phyloP scores from a whole-genome alignment of 2,113 vertebrate species.

The Excalfactoria chinensis region DNA sequence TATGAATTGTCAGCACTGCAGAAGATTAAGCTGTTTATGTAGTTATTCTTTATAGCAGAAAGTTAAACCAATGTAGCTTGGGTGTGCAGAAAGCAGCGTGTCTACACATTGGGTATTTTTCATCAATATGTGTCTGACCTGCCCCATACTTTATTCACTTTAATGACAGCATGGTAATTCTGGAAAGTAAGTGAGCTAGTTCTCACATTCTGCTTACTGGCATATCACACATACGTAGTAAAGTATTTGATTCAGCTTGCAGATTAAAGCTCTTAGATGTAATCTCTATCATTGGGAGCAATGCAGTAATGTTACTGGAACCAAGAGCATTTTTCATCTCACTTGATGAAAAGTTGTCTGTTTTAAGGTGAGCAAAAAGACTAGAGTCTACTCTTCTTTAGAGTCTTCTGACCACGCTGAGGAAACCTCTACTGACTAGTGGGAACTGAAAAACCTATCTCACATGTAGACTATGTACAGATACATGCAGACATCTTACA shows the following conservation, averaged over 20 bases:
- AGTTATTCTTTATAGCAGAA: constrained; percentile 38
- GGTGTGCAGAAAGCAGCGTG: background rate
- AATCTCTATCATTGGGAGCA: background rate
- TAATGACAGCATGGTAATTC: background rate
- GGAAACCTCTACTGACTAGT: background rate
- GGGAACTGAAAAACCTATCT: background rate
- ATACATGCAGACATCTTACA: background rate
- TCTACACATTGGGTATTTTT: background rate
- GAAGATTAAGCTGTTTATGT: constrained; percentile 52
- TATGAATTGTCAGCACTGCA: constrained; percentile 38
- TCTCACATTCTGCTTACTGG: background rate
- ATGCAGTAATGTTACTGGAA: background rate
- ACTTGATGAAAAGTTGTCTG: background rate
- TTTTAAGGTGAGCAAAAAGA: background rate
- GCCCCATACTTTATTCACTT: background rate
- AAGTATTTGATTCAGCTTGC: background rate
- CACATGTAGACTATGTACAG: background rate
- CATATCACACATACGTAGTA: background rate
- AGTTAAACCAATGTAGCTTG: background rate
- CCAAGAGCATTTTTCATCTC: background rate
- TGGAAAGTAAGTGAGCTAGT: background rate
- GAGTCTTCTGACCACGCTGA: background rate
- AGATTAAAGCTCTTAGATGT: background rate
- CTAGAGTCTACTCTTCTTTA: background rate
- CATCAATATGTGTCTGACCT: background rate